These are phyloP conservation scores for Chloropsis hardwickii DNA, from an alignment of 2,113 vertebrate genomes.

Conservation along the genomic window DNA sequence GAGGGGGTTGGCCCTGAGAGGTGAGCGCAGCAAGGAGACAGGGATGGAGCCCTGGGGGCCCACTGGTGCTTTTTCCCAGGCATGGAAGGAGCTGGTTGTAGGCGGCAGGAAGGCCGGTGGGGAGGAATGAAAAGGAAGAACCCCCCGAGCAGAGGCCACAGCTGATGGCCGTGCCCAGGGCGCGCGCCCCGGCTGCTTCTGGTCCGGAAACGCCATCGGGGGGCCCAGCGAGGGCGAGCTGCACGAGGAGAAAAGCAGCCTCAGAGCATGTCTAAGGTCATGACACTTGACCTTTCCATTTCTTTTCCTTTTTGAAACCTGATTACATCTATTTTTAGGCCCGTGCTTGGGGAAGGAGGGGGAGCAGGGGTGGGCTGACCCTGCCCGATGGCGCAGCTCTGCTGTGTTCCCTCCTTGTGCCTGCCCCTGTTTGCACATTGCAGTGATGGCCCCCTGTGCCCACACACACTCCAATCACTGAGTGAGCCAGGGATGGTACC, in stretches of 20 bases:
- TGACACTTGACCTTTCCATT: slow-evolving; percentile 55
- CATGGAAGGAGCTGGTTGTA: neutral
- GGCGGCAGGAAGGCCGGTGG: neutral
- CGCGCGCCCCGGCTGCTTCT: neutral
- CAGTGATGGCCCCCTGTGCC: neutral
- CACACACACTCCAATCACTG: fast-evolving
- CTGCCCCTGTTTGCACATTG: neutral
- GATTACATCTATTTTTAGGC: slow-evolving; percentile 66
- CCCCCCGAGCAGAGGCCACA: neutral
- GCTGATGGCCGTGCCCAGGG: slow-evolving; percentile 8
- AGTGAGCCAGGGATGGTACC: neutral
- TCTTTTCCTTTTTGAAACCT: slow-evolving; percentile 67
- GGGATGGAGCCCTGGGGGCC: neutral
- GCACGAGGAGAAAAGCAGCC: slow-evolving; percentile 19
- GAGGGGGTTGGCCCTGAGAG: fast-evolving
- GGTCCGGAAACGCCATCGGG: slow-evolving; percentile 10
- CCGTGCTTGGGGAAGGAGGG: neutral
- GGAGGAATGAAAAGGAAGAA: neutral
- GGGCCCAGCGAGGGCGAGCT: slow-evolving; percentile 13
- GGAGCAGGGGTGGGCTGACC: slow-evolving; percentile 3
- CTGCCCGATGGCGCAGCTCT: fast-evolving
- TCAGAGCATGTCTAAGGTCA: slow-evolving; percentile 37
- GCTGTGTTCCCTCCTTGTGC: neutral
- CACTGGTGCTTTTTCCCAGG: neutral
- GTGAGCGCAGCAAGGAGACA: fast-evolving